Evolutionary conservation across 2,888 invertebrate species (phyloP).

Genomic region (Piscicola geometra): DNA sequence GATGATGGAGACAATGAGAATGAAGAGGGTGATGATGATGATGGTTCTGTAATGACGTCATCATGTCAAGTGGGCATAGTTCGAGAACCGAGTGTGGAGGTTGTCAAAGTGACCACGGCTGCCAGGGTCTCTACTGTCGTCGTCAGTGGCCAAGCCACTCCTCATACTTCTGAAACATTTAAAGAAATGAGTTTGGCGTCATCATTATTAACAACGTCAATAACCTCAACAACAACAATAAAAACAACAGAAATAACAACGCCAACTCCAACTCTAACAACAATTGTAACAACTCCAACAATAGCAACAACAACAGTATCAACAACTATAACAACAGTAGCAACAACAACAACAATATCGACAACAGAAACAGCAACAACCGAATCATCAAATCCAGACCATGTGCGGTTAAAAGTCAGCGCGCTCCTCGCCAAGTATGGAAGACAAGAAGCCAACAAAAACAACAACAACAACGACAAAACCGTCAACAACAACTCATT

Average conservation of each 20-base stretch:
- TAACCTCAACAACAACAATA: conserved; percentile 5
- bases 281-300: not conserved
- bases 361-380: not conserved
- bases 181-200: not conserved
- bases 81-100: not conserved
- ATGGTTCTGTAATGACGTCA: too few relatives aligned
- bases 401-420: conserved; percentile 29
- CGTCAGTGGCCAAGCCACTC: not conserved
- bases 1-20: not conserved
- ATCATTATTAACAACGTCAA: not conserved
- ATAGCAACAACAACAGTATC: not conserved
- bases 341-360: not conserved
- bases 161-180: not conserved
- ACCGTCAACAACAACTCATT: not conserved
- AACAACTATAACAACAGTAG: not conserved
- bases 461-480: not conserved
- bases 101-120: not conserved
- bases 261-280: not conserved
- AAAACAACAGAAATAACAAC: not conserved
- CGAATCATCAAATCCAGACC: not conserved
- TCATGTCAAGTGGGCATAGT: too few relatives aligned
- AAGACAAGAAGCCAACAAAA: conserved; percentile 10
- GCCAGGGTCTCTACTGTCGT: not conserved
- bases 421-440: conserved; percentile 36
- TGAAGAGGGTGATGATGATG: too few relatives aligned